Conservation (phyloP, 2,797 vertebrate species). For the Peromyscus nudipes region DNA sequence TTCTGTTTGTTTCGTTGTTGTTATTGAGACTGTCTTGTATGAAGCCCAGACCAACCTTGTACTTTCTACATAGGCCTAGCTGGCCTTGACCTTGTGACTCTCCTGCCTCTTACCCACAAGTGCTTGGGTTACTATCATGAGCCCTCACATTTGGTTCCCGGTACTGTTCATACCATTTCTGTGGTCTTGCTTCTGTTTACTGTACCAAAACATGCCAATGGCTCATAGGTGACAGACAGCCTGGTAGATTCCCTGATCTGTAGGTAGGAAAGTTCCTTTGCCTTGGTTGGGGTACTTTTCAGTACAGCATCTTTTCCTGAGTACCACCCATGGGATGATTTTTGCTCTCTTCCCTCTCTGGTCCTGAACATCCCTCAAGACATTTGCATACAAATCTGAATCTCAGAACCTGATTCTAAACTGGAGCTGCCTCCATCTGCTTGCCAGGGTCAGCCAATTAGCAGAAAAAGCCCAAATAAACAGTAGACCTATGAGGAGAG, state of each 20-base stretch:
- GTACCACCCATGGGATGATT: background rate
- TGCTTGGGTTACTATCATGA: background rate
- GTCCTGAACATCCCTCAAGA: background rate
- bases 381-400: background rate
- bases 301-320: background rate
- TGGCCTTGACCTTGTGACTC: background rate
- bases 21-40: background rate
- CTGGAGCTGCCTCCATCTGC: background rate
- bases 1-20: background rate
- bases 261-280: background rate
- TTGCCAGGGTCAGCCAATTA: background rate
- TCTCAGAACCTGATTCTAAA: constrained; percentile 1
- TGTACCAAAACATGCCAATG: background rate
- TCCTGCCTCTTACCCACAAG: background rate
- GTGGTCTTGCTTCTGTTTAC: background rate
- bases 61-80: background rate
- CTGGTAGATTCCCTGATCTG: background rate
- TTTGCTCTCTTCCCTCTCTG: background rate
- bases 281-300: background rate
- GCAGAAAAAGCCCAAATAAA: constrained; percentile 6
- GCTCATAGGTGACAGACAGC: background rate
- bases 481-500: background rate
- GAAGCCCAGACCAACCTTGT: background rate
- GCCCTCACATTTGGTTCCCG: background rate
- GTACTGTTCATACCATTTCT: background rate